Evolutionary conservation across 2,888 invertebrate genomes (phyloP).

Genomic region (Dryocosmus kuriphilus): DNA sequence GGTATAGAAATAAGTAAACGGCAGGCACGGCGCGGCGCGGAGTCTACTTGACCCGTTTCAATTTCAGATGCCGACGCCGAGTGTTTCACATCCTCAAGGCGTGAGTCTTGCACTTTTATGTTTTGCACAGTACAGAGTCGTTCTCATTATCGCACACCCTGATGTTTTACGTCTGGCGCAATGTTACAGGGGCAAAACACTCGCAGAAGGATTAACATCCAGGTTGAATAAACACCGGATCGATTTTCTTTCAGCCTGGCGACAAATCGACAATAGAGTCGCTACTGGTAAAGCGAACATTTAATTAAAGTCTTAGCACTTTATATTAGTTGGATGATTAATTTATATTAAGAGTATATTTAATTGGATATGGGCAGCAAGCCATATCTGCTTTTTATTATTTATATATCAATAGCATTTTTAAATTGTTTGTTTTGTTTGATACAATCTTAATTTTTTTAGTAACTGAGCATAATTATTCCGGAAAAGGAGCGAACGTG

Average conservation of each 20-base stretch:
- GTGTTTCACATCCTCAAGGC: slow-evolving; percentile 11
- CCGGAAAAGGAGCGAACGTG: too few relatives aligned
- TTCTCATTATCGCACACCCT: slow-evolving; percentile 31
- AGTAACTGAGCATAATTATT: too few relatives aligned
- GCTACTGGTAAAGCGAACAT: slow-evolving; percentile 9
- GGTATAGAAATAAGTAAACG: slow-evolving; percentile 11
- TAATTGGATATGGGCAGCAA: neutral
- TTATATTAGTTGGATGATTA: slow-evolving; percentile 6
- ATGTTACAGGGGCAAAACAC: slow-evolving; percentile 33
- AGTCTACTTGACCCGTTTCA: slow-evolving; percentile 37
- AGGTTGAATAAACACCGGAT: slow-evolving; percentile 24
- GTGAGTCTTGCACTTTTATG: slow-evolving; percentile 27
- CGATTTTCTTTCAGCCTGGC: slow-evolving; percentile 39
- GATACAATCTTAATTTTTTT: too few relatives aligned
- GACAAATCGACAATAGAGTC: slow-evolving; percentile 34
- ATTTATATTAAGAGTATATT: neutral
- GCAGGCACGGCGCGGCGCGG: too few relatives aligned
- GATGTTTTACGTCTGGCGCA: slow-evolving; percentile 33
- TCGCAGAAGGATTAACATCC: slow-evolving; percentile 31
- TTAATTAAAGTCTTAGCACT: slow-evolving; percentile 31
- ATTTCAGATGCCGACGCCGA: slow-evolving; percentile 26
- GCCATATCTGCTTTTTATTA: neutral
- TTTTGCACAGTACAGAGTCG: neutral
- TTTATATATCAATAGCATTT: too few relatives aligned
- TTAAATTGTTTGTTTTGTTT: too few relatives aligned